Conservation (phyloP, 2,797 vertebrate species). For the Cheirogaleus major region DNA sequence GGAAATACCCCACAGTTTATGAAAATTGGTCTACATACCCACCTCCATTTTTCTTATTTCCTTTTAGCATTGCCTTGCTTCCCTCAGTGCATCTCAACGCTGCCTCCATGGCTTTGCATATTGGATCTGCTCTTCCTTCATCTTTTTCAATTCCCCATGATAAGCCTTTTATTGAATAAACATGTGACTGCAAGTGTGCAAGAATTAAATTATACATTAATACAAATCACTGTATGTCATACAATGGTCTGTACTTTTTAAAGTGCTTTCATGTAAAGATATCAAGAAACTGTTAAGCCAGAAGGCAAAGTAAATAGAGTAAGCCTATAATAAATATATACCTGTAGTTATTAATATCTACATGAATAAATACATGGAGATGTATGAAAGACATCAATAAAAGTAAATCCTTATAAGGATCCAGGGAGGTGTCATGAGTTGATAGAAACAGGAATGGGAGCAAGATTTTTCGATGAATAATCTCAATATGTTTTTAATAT, state of each 20-base stretch:
- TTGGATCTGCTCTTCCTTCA: not conserved
- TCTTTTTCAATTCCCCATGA: not conserved
- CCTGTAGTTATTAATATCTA: not conserved
- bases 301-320: not conserved
- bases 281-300: not conserved
- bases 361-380: not conserved
- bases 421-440: not conserved
- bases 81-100: not conserved
- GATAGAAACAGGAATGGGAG: not conserved
- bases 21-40: not conserved
- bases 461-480: not conserved
- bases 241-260: not conserved
- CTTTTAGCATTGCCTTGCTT: not conserved
- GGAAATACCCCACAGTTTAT: not conserved
- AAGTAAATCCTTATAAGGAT: not conserved
- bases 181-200: not conserved
- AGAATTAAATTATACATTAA: not conserved
- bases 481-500: not conserved
- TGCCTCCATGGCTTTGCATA: not conserved
- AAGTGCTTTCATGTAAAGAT: not conserved
- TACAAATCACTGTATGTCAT: not conserved
- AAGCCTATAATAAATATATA: not conserved
- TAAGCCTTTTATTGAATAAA: not conserved
- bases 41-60: not conserved
- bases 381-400: not conserved